Evolutionary conservation across 1,140 invertebrate species (phyloP), one percentile per base, ranked within the genome.

Genomic region (Drosophila sp.): DNA sequence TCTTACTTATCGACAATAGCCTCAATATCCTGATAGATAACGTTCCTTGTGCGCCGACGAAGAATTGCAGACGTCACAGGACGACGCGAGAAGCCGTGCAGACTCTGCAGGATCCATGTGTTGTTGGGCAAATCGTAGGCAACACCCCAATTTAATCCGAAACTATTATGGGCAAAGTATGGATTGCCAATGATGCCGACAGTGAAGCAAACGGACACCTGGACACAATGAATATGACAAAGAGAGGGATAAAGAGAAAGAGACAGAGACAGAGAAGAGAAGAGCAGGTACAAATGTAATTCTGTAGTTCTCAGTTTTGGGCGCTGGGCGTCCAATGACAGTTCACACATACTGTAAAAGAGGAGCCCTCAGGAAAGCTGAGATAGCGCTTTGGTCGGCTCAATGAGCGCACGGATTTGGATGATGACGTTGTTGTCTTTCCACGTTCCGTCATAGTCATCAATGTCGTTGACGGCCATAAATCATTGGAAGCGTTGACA

Each of bases 91-190:
- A 92, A 86, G 13, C 89, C 90, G 40, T 92, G 67, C 80, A 93
- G 40, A 48, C 93, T 92, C 3, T 94, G 90, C 18, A 94, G 92
- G 1, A 94, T 93, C 80, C 94, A 94, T 0, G 94, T 94, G 50
- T 94, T 93, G 76, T 96, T 94, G 1, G 96, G 96, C 40, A 96
- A 83, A 78, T 96, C 95, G 72, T 96, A 96, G 1, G 95, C 94
- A 36, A 96, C 94, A 50, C 95, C 95, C 95, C 95, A 96, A 91
- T 96, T 96, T 9, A 92, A 53, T 27, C 89, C 91, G 56, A 80
- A 92, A 71, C 83, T 90, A 73, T 91, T 82, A 45, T 90, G 78
- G 51, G 64, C 76, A 40, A 75, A 83, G 29, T 81, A 51, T 11
- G 91, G 91, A 78, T 92, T 92, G 25, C 91, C 91, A 45, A 92